phyloP scores from a whole-genome alignment of 2,888 invertebrate genomes.

The Mimas tiliae region DNA sequence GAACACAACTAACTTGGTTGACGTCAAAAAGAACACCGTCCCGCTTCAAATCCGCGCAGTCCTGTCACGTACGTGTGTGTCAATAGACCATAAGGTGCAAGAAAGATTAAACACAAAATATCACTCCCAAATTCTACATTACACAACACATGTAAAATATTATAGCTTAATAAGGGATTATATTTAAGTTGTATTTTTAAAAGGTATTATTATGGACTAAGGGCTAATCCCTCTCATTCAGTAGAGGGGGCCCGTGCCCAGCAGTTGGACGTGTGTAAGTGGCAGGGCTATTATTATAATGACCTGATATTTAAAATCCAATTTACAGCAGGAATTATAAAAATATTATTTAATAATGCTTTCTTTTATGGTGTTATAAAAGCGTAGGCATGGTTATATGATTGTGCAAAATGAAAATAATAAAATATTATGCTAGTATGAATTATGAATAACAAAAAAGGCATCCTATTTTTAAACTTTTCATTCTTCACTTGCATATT shows the following conservation, averaged over 20 bases:
- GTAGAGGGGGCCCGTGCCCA: too few relatives aligned
- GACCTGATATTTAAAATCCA: background rate
- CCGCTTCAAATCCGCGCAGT: background rate
- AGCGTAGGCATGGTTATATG: background rate
- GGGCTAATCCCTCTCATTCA: too few relatives aligned
- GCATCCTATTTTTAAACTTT: background rate
- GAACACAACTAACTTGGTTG: too few relatives aligned
- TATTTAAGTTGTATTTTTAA: background rate
- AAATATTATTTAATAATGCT: too few relatives aligned
- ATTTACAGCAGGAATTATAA: background rate
- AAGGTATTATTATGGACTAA: background rate
- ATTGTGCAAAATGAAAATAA: background rate
- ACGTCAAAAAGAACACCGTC: background rate
- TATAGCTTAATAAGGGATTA: background rate
- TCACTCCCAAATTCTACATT: background rate
- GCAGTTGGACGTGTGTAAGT: too few relatives aligned
- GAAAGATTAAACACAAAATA: background rate
- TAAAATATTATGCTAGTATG: background rate
- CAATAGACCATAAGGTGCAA: background rate
- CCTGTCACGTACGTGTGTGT: background rate
- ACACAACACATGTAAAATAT: background rate
- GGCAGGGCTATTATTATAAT: too few relatives aligned
- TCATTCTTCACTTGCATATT: conserved; percentile 17
- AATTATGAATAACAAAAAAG: background rate
- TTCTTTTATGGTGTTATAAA: background rate